phyloP scores from a whole-genome alignment of 2,888 invertebrate genomes.

The Ethmia dodecea region DNA sequence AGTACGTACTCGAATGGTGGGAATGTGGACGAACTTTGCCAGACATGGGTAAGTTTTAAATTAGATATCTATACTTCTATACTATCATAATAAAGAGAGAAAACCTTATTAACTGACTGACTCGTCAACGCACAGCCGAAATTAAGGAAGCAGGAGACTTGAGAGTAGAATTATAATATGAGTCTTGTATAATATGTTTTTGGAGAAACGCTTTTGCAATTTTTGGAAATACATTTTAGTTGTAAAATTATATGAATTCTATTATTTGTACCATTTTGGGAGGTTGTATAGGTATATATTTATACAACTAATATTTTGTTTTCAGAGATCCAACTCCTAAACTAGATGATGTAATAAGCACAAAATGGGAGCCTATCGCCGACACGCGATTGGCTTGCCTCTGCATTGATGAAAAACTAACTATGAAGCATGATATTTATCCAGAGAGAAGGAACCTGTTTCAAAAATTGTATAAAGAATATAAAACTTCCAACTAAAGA shows the following conservation, averaged over 20 bases:
- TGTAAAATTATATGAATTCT: background rate
- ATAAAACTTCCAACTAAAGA: constrained; percentile 4
- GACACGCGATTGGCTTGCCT: constrained; percentile 37
- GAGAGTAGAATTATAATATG: no score
- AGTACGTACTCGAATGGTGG: constrained; percentile 61
- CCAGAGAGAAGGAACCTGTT: constrained; percentile 47
- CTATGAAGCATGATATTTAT: constrained; percentile 47
- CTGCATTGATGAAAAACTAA: constrained; percentile 45
- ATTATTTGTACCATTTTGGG: background rate
- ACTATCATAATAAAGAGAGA: no score
- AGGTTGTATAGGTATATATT: no score
- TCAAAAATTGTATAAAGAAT: constrained; percentile 42
- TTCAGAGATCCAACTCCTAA: constrained; percentile 61
- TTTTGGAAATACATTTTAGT: no score
- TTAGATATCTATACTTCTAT: no score
- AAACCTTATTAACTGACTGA: no score
- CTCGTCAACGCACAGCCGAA: no score
- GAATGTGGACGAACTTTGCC: constrained; percentile 82
- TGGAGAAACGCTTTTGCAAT: no score
- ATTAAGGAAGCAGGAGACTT: no score
- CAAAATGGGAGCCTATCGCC: constrained; percentile 50
- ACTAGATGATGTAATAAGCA: constrained; percentile 33
- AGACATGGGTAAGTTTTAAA: constrained; percentile 68
- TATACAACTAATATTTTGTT: no score
- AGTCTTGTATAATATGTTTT: no score